Base-by-base conservation (phyloP, 1,140 invertebrate species). In the Leucophenga varia region DNA sequence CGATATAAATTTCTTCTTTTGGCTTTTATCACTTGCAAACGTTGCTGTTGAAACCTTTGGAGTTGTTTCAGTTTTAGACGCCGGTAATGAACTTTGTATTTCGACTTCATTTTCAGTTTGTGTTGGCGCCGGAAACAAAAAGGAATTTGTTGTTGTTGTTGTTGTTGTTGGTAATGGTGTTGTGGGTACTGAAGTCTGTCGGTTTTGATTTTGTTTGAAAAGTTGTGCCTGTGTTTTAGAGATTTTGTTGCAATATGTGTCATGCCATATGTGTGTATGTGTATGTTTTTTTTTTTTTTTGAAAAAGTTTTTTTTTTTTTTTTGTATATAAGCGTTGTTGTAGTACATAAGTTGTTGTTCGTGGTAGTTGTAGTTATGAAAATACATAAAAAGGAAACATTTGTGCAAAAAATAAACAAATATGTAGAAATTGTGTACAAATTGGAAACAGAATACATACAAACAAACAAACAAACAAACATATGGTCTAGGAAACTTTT, bases 141-240 rank as follows among this genome's bases (percentile, higher is more conserved):
- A n/a, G n/a, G n/a, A n/a, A n/a, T n/a, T 25, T 25, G 22, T 25
- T 25, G 22, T 10, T 35, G 13, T 35, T 35, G 16, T 35, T 7
- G 6, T 6, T 35, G 34, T 1, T 45, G 43, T 8, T 14, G 19
- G 18, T 45, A 19, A 12, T 30, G 34, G 9, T 38, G 25, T 35
- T 51, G 43, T 51, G 39, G 43, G 18, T 36, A 19, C n/a, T 30
- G 30, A 14, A 10, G 38, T 44, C 49, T 49, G 54, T 54, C 54
- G 57, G 32, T 47, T 55, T 32, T 57, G 56, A 46, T 59, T 58
- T 36, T 65, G 63, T n/a, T n/a, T n/a, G n/a, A n/a, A n/a, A 46
- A 65, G 53, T 49, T 67, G 54, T 18, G 59, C 63, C 63, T 65
- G n/a, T n/a, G n/a, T n/a, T n/a, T n/a, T n/a, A n/a, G n/a, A n/a